A percentile compares a stretch with the other conserved stretches of the same genome.
phyloP scores from a whole-genome alignment of 2,113 vertebrate genomes.

The Circaetus cinerascens region DNA sequence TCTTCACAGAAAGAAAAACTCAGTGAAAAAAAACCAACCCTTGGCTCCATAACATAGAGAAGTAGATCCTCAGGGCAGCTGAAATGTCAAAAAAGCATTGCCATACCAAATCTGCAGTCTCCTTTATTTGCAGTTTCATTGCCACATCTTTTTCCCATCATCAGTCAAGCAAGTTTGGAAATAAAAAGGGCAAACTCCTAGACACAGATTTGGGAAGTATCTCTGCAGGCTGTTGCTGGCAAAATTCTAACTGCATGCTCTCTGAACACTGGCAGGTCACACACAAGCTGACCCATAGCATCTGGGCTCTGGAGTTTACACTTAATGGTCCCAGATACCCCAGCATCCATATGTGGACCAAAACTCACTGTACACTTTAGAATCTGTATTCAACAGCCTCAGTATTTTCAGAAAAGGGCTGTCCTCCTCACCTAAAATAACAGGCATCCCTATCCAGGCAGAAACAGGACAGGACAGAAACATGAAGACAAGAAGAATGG shows the following conservation, averaged over 20 bases:
- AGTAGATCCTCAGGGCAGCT: background rate
- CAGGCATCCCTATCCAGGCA: background rate
- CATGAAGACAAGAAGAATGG: background rate
- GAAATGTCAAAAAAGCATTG: background rate
- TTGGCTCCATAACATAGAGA: background rate
- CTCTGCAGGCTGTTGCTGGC: background rate
- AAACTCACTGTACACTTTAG: background rate
- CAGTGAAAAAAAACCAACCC: background rate
- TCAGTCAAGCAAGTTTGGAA: constrained; percentile 12
- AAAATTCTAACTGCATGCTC: background rate
- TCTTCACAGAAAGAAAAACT: background rate
- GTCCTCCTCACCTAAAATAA: background rate
- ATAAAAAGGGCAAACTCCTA: background rate
- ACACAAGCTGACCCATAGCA: background rate
- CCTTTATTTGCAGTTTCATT: background rate
- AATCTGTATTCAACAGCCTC: background rate
- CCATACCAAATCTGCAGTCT: background rate
- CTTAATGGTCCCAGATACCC: background rate
- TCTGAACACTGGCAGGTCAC: background rate
- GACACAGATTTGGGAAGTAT: background rate
- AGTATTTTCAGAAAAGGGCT: background rate
- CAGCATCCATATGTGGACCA: background rate
- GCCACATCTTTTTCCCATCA: background rate
- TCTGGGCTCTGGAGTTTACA: background rate
- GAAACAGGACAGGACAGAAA: background rate